Percentiles rank a stretch among this genome's conserved stretches.
These are phyloP conservation scores for Archilochus colubris DNA, from an alignment of 2,113 vertebrate genomes.

Conservation along the genomic window DNA sequence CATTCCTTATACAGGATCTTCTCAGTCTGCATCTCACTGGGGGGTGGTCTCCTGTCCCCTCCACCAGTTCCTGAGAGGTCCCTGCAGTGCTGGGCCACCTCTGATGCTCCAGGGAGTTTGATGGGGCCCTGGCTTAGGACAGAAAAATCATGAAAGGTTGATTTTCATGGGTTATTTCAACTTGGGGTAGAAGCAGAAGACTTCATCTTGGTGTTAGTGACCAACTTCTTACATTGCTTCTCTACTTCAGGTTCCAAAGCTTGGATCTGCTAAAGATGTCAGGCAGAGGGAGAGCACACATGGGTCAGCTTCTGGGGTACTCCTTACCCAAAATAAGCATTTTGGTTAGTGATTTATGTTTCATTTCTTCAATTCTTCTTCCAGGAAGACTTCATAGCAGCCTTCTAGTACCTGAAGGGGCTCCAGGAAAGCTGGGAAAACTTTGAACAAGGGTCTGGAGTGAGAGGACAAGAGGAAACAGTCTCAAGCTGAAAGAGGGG, in stretches of 20 bases:
- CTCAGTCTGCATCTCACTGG: neutral
- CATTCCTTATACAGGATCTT: neutral
- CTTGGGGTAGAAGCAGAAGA: neutral
- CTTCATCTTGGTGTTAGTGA: neutral
- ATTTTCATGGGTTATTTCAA: neutral
- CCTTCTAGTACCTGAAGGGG: no score
- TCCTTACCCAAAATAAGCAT: neutral
- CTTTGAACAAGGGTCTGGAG: no score
- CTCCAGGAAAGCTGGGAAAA: no score
- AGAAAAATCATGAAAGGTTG: neutral
- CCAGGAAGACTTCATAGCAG: no score
- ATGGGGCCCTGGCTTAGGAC: no score
- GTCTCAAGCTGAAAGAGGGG: no score
- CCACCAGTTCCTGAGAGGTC: neutral
- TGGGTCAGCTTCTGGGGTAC: neutral
- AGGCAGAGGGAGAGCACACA: neutral
- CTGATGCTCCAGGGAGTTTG: neutral
- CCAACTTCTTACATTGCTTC: accelerated
- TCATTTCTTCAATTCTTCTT: neutral
- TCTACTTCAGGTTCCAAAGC: neutral
- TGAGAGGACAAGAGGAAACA: no score
- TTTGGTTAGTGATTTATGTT: neutral
- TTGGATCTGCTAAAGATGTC: neutral
- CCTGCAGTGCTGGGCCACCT: neutral
- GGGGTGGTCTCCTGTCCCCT: neutral